Evolutionary conservation across 1,140 invertebrate species (phyloP).

Genomic region (Stegodyphus dumicola): DNA sequence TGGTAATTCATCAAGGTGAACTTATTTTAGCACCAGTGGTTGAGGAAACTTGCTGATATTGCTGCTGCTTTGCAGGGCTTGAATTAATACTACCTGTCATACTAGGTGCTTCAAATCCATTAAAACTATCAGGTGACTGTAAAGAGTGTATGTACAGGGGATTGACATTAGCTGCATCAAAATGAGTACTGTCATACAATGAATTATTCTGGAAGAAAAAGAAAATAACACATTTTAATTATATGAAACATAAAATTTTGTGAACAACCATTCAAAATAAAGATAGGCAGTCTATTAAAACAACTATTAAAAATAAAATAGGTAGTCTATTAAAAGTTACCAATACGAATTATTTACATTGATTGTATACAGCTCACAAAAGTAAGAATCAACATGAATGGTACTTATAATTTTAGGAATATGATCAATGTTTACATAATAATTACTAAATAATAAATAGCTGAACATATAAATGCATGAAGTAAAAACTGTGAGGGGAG

Average conservation of each 20-base stretch:
- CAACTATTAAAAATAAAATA: too few species aligned
- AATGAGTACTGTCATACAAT: constrained; percentile 83
- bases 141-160: constrained; percentile 79
- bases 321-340: too few species aligned
- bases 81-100: constrained; percentile 60
- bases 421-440: too few species aligned
- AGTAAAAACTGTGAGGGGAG: too few species aligned
- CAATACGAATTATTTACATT: too few species aligned
- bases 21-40: constrained; percentile 30
- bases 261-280: too few species aligned
- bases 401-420: too few species aligned
- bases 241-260: not conserved
- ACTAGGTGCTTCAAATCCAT: constrained; percentile 67
- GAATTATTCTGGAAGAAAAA: constrained; percentile 76
- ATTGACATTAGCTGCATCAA: constrained; percentile 75
- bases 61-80: constrained; percentile 66
- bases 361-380: too few species aligned
- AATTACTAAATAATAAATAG: too few species aligned
- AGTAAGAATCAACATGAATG: too few species aligned
- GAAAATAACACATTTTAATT: not conserved
- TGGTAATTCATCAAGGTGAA: constrained; percentile 26
- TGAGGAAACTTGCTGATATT: constrained; percentile 67
- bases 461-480: too few species aligned
- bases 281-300: too few species aligned
- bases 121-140: constrained; percentile 81